Evolutionary conservation across 2,888 invertebrate species (phyloP).

Genomic region (Cephus rjabovi): DNA sequence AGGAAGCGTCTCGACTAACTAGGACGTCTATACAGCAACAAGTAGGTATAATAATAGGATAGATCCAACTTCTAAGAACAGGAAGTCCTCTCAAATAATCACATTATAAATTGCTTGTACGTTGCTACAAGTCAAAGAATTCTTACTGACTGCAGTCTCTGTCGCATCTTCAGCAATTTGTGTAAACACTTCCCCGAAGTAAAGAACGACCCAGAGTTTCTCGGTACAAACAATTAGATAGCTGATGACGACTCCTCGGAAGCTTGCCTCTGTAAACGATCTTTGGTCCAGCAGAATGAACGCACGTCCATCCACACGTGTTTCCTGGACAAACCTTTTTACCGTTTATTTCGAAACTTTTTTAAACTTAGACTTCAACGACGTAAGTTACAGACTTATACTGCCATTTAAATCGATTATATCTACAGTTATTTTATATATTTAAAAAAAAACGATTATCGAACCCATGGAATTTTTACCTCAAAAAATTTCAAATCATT

Average conservation of each 20-base stretch:
- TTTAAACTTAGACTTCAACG: neutral
- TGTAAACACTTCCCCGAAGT: slow-evolving; percentile 33
- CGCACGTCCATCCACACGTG: neutral
- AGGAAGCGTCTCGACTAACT: neutral
- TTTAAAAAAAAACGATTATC: neutral
- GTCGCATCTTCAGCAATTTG: slow-evolving; percentile 31
- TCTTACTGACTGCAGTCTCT: neutral
- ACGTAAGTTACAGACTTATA: neutral
- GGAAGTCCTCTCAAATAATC: slow-evolving; percentile 23
- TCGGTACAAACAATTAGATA: slow-evolving; percentile 33
- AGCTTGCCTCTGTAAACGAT: slow-evolving; percentile 13
- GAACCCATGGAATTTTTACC: neutral
- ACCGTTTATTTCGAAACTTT: neutral
- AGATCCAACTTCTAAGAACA: slow-evolving; percentile 8
- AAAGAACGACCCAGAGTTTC: slow-evolving; percentile 26
- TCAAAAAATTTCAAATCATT: neutral
- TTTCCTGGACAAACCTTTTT: neutral
- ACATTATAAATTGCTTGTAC: slow-evolving; percentile 24
- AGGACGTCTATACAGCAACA: neutral
- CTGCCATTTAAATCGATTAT: neutral
- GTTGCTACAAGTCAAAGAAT: slow-evolving; percentile 12
- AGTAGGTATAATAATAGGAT: neutral
- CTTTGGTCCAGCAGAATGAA: neutral
- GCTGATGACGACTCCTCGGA: slow-evolving; percentile 28
- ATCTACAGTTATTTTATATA: neutral